These are phyloP conservation scores for Isaurus tuberculatus DNA, from an alignment of 92 coral and sea anemone species.

Conservation along the genomic window DNA sequence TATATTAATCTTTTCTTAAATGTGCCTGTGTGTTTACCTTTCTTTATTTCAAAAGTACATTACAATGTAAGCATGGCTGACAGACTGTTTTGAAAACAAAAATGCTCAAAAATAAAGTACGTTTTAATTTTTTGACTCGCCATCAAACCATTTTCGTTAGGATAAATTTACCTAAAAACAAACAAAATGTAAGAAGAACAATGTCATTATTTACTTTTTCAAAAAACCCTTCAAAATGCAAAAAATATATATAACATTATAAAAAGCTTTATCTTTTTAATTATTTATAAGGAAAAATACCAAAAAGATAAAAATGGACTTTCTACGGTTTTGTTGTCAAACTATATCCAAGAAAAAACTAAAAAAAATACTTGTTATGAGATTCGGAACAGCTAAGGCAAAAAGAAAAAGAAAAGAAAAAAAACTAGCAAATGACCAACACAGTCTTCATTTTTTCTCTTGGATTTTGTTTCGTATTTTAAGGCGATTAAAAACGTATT, in stretches of 20 bases:
- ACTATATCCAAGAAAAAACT: background rate
- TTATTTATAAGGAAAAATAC: background rate
- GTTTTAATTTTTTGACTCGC: background rate
- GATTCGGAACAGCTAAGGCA: background rate
- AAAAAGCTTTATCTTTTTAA: background rate
- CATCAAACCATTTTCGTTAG: background rate
- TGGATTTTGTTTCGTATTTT: background rate
- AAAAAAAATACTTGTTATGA: background rate
- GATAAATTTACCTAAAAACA: background rate
- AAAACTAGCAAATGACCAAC: background rate
- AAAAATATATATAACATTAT: background rate
- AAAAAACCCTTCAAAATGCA: background rate
- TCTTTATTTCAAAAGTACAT: background rate
- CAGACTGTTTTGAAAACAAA: background rate
- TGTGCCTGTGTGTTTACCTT: background rate
- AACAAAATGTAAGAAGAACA: background rate
- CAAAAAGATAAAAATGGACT: background rate
- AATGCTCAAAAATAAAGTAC: background rate
- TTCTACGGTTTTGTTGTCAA: background rate
- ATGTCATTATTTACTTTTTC: background rate
- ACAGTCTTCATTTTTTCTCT: background rate
- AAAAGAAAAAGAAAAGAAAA: background rate
- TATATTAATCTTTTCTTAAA: background rate
- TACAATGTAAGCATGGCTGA: background rate
- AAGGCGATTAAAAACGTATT: background rate